A percentile compares a stretch with the other conserved stretches of the same genome.
Evolutionary conservation across 2,797 vertebrate genomes (phyloP).

Genomic region (Morelia viridis): DNA sequence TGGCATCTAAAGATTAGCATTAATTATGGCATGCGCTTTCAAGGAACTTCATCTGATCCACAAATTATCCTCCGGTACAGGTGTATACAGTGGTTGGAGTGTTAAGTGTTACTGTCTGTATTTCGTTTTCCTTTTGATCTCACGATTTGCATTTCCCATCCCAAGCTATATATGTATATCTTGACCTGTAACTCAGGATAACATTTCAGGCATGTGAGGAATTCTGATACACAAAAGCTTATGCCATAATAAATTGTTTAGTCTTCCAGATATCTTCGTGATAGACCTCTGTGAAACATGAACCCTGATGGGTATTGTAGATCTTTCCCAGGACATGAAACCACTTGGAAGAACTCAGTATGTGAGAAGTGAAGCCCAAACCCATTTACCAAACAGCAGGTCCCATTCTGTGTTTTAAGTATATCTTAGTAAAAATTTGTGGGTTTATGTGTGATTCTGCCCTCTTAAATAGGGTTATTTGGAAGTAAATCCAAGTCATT

Average conservation of each 20-base stretch:
- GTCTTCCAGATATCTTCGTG: background rate
- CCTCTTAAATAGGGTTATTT: background rate
- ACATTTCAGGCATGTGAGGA: background rate
- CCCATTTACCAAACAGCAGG: background rate
- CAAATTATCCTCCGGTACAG: background rate
- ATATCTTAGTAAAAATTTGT: background rate
- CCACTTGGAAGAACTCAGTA: background rate
- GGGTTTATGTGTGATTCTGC: background rate
- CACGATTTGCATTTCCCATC: background rate
- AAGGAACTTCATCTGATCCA: background rate
- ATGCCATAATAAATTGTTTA: background rate
- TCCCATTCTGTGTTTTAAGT: background rate
- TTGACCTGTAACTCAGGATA: background rate
- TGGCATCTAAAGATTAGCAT: background rate
- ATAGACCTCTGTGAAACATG: background rate
- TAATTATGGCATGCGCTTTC: background rate
- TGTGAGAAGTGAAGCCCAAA: background rate
- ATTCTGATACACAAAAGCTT: background rate
- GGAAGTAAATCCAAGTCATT: background rate
- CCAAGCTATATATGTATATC: background rate
- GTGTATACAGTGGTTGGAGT: background rate
- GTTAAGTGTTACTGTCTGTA: background rate
- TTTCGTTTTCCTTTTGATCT: background rate
- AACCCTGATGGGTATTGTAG: background rate
- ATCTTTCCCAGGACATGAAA: background rate